These are phyloP conservation scores for Halichoeres trimaculatus DNA, from an alignment of 2,113 vertebrate species.

Conservation along the genomic window DNA sequence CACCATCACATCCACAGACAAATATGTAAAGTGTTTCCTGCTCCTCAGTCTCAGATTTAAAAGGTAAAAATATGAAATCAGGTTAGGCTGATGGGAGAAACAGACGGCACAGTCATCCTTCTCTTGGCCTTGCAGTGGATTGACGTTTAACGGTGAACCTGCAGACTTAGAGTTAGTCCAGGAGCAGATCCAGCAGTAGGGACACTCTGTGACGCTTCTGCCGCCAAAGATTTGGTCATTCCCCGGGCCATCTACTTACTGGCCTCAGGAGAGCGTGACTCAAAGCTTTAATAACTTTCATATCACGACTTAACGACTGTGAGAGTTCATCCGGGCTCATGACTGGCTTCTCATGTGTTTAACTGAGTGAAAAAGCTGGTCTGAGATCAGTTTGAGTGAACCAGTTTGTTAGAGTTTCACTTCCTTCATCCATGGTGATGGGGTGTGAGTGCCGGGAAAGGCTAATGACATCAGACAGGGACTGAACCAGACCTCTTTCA, in stretches of 20 bases:
- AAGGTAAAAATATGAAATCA: constrained; percentile 10
- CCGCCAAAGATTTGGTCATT: constrained; percentile 20
- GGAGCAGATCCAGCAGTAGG: neutral
- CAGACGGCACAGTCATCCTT: neutral
- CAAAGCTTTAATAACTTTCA: constrained; percentile 15
- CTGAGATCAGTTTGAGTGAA: too few species aligned
- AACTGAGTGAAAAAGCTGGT: too few species aligned
- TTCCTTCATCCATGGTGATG: too few species aligned
- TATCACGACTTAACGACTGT: constrained; percentile 17
- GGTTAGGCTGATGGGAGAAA: constrained; percentile 46
- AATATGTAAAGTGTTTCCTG: constrained; percentile 32
- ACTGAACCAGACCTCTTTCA: too few species aligned
- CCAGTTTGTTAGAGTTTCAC: too few species aligned
- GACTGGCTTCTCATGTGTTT: neutral
- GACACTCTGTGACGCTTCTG: neutral
- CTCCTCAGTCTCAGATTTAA: neutral
- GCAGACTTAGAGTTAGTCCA: constrained; percentile 7
- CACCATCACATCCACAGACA: constrained; percentile 8
- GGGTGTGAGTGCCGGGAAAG: too few species aligned
- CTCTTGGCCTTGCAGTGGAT: neutral
- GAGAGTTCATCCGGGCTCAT: neutral
- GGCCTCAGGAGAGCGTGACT: constrained; percentile 4
- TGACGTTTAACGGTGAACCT: constrained; percentile 1
- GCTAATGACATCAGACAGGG: too few species aligned
- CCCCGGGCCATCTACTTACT: neutral